Evolutionary conservation across 2,888 invertebrate genomes (phyloP).

Genomic region (Sesia bembeciformis): DNA sequence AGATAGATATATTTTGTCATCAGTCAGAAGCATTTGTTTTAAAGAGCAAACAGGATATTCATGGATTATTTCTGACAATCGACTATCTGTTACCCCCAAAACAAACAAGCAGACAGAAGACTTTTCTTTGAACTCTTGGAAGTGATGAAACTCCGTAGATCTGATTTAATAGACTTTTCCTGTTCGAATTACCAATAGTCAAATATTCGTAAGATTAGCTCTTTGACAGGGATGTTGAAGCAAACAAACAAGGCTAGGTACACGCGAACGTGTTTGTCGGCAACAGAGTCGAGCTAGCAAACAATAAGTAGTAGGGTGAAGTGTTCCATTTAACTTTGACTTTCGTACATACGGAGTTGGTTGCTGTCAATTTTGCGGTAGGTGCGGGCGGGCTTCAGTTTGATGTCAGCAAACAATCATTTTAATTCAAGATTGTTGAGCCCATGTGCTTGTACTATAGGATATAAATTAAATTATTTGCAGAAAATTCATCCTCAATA

Average conservation of each 20-base stretch:
- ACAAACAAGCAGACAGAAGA: too few species aligned
- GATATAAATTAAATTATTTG: too few species aligned
- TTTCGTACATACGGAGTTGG: constrained; percentile 5
- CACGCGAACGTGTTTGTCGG: constrained; percentile 3
- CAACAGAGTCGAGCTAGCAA: constrained; percentile 6
- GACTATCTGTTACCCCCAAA: too few species aligned
- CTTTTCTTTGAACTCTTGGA: too few species aligned
- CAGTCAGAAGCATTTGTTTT: too few species aligned
- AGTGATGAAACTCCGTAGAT: too few species aligned
- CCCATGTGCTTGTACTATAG: neutral
- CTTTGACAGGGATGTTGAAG: constrained; percentile 15
- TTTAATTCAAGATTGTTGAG: neutral
- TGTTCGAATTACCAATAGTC: constrained; percentile 2
- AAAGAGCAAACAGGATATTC: too few species aligned
- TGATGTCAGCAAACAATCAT: constrained; percentile 3
- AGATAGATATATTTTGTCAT: too few species aligned
- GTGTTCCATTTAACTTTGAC: constrained; percentile 6
- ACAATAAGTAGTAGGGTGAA: constrained; percentile 4
- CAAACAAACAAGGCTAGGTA: constrained; percentile 8
- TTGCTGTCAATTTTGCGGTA: constrained; percentile 2
- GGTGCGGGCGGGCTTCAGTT: neutral
- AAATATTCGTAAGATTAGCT: constrained; percentile 25
- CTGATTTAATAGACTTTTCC: neutral
- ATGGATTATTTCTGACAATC: too few species aligned
- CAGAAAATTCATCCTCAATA: too few species aligned